phyloP scores from a whole-genome alignment of 2,888 invertebrate species.

The Tyria jacobaeae region DNA sequence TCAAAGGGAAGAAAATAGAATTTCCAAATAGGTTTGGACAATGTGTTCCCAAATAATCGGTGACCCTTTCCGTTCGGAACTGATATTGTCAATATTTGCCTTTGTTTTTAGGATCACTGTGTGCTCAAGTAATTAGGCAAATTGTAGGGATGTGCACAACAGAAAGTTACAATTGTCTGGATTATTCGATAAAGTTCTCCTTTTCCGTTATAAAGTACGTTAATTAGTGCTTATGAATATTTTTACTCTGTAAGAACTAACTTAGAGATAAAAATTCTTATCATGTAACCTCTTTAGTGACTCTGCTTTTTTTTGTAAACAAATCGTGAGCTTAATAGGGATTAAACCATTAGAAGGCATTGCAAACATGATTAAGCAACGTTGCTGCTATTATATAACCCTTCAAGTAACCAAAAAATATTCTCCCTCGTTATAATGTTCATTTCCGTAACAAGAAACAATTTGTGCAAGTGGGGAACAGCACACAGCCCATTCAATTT shows the following conservation, averaged over 20 bases:
- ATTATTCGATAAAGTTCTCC: constrained; percentile 1
- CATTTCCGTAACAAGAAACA: constrained; percentile 74
- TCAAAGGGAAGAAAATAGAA: constrained; percentile 70
- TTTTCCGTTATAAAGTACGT: constrained; percentile 12
- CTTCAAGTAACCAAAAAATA: constrained; percentile 59
- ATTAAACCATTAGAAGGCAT: constrained; percentile 56
- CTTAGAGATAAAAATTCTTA: constrained; percentile 4
- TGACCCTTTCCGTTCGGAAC: constrained; percentile 56
- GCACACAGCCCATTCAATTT: constrained; percentile 69
- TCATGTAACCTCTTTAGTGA: constrained; percentile 15
- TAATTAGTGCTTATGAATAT: neutral
- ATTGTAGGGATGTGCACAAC: constrained; percentile 26
- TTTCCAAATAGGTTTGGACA: constrained; percentile 65
- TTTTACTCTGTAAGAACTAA: neutral
- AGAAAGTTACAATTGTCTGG: constrained; percentile 16
- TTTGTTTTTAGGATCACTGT: constrained; percentile 66
- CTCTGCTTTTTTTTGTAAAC: constrained; percentile 33
- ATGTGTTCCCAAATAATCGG: constrained; percentile 63
- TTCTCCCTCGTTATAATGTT: constrained; percentile 63
- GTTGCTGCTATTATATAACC: constrained; percentile 65
- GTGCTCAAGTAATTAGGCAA: constrained; percentile 36
- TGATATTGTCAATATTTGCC: constrained; percentile 58
- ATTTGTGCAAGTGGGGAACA: constrained; percentile 72
- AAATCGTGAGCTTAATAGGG: constrained; percentile 27
- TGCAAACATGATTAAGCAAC: constrained; percentile 74